Base-by-base conservation (phyloP, 2,113 vertebrate genomes). In the Mesitornis unicolor region DNA sequence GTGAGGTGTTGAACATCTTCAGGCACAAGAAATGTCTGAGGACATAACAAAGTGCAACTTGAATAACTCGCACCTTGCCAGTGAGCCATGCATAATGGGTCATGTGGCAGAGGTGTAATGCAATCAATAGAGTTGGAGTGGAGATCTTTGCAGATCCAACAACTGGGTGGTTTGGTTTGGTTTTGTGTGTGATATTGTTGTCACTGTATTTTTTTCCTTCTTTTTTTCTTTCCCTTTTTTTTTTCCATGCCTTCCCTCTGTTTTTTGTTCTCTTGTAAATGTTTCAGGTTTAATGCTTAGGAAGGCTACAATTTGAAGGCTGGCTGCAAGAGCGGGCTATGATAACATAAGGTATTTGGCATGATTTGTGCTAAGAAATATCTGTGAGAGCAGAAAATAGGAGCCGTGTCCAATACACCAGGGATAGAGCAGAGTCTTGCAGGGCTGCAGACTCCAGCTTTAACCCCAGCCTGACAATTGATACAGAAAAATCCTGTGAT, bases 81-180 rank as follows among this genome's bases (percentile, higher is more conserved):
- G 96, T 94, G 97, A 97, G 95, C 97, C 87, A 1, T 97, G 91
- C 48, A 54, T 95, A 97, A 98, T 94, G 81, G 96, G 97, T 97
- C 97, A 78, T 89, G 84, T 60, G 21, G 60, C 65, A 80, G 80
- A 95, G 91, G 89, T 92, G 84, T 18, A 71, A 92, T 15, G 21
- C 93, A 95, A 98, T 98, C 98, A 96, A 98, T 98, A 94, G 50
- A 69, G 57, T 1, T 29, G 43, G 26, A 82, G 67, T 35, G 69
- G 40, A 64, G 87, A 81, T n/a, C 51, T 87, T 28, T 59, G 40
- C 71, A 70, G 29, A 50, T 13, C 40, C 11, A 18, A 16, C 67
- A 84, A 9, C 40, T n/a, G 38, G 1, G 1, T 47, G 29, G 3
- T 7, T 70, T 9, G 5, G 15, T 8, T 65, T 16, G 13, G 25